Evolutionary conservation across 2,797 vertebrate species (phyloP).

Genomic region (Thunnus albacares): DNA sequence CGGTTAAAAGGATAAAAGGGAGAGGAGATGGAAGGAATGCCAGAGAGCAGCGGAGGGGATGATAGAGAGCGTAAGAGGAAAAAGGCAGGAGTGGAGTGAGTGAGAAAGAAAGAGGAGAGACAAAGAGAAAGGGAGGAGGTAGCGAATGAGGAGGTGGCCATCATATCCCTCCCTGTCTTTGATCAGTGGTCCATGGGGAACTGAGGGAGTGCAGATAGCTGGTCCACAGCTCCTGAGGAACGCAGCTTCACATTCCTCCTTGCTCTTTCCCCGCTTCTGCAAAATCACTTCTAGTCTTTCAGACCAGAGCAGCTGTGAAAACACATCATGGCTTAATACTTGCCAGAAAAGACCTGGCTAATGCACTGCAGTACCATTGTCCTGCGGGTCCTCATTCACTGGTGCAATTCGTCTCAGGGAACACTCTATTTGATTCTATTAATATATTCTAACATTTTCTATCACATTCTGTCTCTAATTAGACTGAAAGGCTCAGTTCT

Average conservation of each 20-base stretch:
- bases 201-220: conserved; percentile 63
- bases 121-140: conserved; percentile 56
- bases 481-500: conserved; percentile 7
- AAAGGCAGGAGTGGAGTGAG: conserved; percentile 31
- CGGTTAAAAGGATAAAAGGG: conserved; percentile 60
- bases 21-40: conserved; percentile 43
- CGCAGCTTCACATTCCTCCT: conserved; percentile 78
- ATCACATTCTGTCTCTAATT: neutral
- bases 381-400: conserved; percentile 33
- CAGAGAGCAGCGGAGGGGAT: conserved; percentile 40
- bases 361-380: conserved; percentile 54
- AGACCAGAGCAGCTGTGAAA: conserved; percentile 79
- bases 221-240: conserved; percentile 77
- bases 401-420: conserved; percentile 2
- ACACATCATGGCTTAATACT: conserved; percentile 67
- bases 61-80: conserved; percentile 28
- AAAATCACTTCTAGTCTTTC: conserved; percentile 73
- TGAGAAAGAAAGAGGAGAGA: conserved; percentile 48
- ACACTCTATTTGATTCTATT: neutral
- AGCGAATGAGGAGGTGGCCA: conserved; percentile 60
- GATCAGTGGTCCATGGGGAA: conserved; percentile 81
- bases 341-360: conserved; percentile 58
- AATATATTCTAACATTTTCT: conserved; percentile 4
- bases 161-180: conserved; percentile 74
- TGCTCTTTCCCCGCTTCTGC: conserved; percentile 66